Conservation (phyloP, 1,140 invertebrate genomes). For the Mylabris phalerata region DNA sequence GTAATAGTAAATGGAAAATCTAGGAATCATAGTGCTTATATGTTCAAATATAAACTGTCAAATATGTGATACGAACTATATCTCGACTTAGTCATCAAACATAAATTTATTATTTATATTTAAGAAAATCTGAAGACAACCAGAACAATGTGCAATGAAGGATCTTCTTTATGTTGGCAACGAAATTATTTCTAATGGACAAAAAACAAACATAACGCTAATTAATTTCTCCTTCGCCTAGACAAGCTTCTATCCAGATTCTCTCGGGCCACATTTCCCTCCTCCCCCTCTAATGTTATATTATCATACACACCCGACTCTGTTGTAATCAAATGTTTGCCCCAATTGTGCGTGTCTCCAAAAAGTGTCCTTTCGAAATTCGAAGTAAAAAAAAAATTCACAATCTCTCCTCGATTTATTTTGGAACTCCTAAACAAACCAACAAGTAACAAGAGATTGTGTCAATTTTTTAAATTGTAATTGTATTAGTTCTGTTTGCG, state of each 20-base stretch:
- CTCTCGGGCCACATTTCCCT: no score
- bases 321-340: not conserved
- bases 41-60: slow-evolving; percentile 16
- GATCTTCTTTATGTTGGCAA: slow-evolving; percentile 28
- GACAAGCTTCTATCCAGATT: no score
- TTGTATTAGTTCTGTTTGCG: no score
- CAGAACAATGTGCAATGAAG: slow-evolving; percentile 29
- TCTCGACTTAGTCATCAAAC: slow-evolving; percentile 24
- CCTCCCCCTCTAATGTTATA: no score
- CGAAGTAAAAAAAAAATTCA: no score
- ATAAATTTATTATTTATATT: slow-evolving; percentile 21
- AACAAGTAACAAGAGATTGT: no score
- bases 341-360: slow-evolving; percentile 1
- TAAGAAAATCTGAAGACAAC: no score
- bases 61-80: slow-evolving; percentile 33
- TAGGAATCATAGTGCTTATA: slow-evolving; percentile 14
- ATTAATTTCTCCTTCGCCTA: no score
- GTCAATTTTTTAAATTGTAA: no score
- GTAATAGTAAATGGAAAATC: not conserved
- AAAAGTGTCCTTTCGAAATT: slow-evolving; percentile 10
- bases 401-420: no score
- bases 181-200: slow-evolving; percentile 22
- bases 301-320: no score
- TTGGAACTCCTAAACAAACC: no score
- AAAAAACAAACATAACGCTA: not conserved